These are phyloP conservation scores for Epistrophe grossulariae DNA, from an alignment of 2,888 invertebrate genomes.

Conservation along the genomic window DNA sequence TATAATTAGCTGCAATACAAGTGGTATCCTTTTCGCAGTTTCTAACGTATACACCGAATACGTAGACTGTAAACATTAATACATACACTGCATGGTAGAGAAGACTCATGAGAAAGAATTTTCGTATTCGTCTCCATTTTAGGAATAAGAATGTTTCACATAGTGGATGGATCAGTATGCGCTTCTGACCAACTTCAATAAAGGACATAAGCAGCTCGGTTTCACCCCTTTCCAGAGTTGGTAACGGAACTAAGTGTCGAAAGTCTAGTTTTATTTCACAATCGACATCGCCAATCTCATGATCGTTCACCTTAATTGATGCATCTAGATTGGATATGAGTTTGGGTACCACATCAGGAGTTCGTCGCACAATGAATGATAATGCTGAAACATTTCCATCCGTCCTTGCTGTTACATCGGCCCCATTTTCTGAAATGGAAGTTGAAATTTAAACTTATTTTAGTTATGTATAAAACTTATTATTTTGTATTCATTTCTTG, in stretches of 20 bases:
- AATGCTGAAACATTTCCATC: slow-evolving; percentile 92
- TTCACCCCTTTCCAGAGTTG: slow-evolving; percentile 86
- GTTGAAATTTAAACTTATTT: background rate
- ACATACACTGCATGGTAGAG: slow-evolving; percentile 91
- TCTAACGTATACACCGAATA: slow-evolving; percentile 85
- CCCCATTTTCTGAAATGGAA: slow-evolving; percentile 87
- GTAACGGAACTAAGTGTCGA: slow-evolving; percentile 86
- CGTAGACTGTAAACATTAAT: slow-evolving; percentile 89
- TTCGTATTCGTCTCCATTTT: slow-evolving; percentile 92
- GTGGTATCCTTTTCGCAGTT: slow-evolving; percentile 79
- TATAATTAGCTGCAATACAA: slow-evolving; percentile 80
- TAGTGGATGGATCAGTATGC: slow-evolving; percentile 92
- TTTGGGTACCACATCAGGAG: slow-evolving; percentile 91
- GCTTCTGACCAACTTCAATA: slow-evolving; percentile 91
- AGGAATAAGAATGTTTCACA: slow-evolving; percentile 93
- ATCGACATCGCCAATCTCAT: slow-evolving; percentile 93
- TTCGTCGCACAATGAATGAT: slow-evolving; percentile 92
- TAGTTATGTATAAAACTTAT: too few relatives aligned
- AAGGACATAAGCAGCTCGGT: slow-evolving; percentile 89
- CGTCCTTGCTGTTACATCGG: slow-evolving; percentile 91
- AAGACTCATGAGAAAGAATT: slow-evolving; percentile 91
- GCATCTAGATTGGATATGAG: slow-evolving; percentile 89
- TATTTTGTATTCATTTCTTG: too few relatives aligned
- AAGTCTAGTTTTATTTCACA: slow-evolving; percentile 91
- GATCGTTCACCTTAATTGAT: slow-evolving; percentile 91